phyloP scores from a whole-genome alignment of 2,113 vertebrate genomes.

The Sapayoa aenigma region DNA sequence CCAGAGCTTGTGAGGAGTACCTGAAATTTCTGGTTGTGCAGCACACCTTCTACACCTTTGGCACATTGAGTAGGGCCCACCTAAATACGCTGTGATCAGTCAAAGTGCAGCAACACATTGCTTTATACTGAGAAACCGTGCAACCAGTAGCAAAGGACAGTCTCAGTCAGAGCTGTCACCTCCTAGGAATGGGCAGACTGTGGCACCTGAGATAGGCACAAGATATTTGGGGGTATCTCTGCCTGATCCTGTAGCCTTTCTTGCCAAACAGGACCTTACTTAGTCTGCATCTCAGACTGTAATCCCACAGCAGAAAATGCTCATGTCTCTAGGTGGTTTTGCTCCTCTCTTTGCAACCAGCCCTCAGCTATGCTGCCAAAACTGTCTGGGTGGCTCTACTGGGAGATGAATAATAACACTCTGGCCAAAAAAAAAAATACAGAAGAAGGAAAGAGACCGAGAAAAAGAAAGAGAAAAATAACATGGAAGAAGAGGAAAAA shows the following conservation, averaged over 20 bases:
- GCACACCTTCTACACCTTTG: neutral
- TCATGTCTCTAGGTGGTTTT: neutral
- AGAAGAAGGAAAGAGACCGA: neutral
- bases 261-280: neutral
- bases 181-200: neutral
- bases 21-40: neutral
- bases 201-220: rapidly evolving
- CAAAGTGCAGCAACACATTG: neutral
- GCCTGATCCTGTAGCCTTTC: neutral
- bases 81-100: neutral
- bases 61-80: neutral
- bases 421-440: neutral
- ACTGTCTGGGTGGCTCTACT: neutral
- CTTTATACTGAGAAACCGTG: neutral
- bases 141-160: neutral
- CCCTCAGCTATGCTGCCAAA: neutral
- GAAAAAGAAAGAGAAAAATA: neutral
- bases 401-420: neutral
- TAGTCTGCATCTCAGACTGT: neutral
- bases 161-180: neutral
- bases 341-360: neutral
- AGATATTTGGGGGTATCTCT: neutral
- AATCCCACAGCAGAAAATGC: neutral
- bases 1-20: neutral
- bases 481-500: neutral